These are phyloP conservation scores for Melikaiella ostensackeni DNA, from an alignment of 2,888 invertebrate genomes.

Conservation along the genomic window DNA sequence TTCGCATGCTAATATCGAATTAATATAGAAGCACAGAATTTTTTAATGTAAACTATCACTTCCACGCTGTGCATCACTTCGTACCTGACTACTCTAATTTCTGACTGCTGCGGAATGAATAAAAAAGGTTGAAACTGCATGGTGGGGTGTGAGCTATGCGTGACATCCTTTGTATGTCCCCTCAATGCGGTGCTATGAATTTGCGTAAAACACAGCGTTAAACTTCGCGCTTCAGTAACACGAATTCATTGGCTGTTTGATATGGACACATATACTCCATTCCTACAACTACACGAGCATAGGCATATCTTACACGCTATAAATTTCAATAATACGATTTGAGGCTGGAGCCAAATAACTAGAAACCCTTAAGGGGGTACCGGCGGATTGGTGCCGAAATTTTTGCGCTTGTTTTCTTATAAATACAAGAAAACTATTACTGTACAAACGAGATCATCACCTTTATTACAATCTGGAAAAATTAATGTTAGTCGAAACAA, in stretches of 20 bases:
- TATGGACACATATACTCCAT: background rate
- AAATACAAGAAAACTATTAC: too few species aligned
- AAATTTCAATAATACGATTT: too few species aligned
- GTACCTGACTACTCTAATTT: conserved; percentile 9
- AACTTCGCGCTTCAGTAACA: conserved; percentile 24
- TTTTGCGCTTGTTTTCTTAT: too few species aligned
- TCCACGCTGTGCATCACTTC: conserved; percentile 14
- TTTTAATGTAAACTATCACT: background rate
- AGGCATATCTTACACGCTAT: too few species aligned
- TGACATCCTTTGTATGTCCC: conserved; percentile 15
- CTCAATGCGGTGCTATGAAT: conserved; percentile 5
- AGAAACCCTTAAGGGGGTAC: too few species aligned
- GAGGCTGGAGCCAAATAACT: too few species aligned
- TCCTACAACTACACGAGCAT: too few species aligned
- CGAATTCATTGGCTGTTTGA: background rate
- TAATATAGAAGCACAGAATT: background rate
- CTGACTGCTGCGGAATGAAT: background rate
- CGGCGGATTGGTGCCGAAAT: too few species aligned
- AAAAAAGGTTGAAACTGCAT: conserved; percentile 12
- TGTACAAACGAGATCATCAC: too few species aligned
- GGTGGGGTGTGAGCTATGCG: conserved; percentile 11
- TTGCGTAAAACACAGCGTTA: conserved; percentile 22
- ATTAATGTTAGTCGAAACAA: too few species aligned
- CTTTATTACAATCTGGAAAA: too few species aligned
- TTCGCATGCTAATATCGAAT: background rate